Base-by-base conservation (phyloP, 2,888 invertebrate genomes). In the Lobophora halterata region DNA sequence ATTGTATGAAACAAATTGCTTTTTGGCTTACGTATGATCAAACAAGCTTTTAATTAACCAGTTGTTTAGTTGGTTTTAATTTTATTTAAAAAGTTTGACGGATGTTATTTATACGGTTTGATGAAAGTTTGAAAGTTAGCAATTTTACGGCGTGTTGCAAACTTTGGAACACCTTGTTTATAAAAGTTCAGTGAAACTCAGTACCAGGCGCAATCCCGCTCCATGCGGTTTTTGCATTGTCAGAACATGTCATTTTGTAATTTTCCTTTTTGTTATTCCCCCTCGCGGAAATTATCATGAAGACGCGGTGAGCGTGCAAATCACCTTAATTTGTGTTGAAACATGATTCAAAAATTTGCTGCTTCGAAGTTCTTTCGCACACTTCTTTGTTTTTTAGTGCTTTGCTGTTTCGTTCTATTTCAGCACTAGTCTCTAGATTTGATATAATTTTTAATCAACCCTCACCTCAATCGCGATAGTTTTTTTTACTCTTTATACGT, bases 1-100 rank as follows among this genome's bases (percentile, higher is more conserved):
- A 65, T 71, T 62, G 65, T 52, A 50, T 28, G 43, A 48, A 64
- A 70, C 58, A 60, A 70, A 73, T 61, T 51, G 59, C 54, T 55
- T 58, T 58, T 53, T 46, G 33, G 50, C 47, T 56, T 45, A 49
- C 43, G 48, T 53, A 47, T 48, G 5, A 7, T n/a, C 29, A 55
- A 49, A 46, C 33, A 44, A 31, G 36, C 41, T 50, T 52, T 38
- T 34, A 27, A 39, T 27, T 18, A 18, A 33, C 26, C 10, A 34
- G 32, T 41, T 50, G 29, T 32, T 30, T 38, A 26, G 17, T 29
- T 12, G 9, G 36, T 10, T 29, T 27, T 20, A 34, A 34, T 28
- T 28, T 21, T 23, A 28, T 35, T 35, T 40, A 30, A 38, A 35
- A 32, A 33, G 29, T 32, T 32, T 12, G 32, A 19, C 20, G 5